Evolutionary conservation across 2,113 vertebrate species (phyloP).

Genomic region (Plecturocebus donacophilus): DNA sequence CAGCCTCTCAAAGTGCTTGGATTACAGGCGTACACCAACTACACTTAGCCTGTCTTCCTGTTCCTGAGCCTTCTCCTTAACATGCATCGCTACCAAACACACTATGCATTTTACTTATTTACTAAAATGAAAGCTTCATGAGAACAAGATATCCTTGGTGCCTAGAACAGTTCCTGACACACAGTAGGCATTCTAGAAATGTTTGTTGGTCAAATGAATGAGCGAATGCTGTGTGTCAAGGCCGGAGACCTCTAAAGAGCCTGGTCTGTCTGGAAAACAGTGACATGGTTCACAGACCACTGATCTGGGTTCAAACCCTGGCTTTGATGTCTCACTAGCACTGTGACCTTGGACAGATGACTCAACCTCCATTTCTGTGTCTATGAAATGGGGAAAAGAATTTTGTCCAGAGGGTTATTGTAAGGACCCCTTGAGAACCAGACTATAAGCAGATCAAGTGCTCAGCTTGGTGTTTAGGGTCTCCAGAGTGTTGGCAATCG

Average conservation of each 20-base stretch:
- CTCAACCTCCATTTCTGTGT: background rate
- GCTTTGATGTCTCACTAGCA: background rate
- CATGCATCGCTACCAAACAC: background rate
- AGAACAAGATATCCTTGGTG: background rate
- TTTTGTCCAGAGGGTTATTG: background rate
- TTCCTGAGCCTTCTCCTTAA: background rate
- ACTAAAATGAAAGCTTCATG: background rate
- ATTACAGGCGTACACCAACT: too few species aligned
- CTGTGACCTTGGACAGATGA: background rate
- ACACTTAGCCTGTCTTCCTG: background rate
- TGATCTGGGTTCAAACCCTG: background rate
- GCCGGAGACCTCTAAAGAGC: background rate
- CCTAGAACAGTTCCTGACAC: background rate
- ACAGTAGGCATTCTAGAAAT: background rate
- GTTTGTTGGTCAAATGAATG: background rate
- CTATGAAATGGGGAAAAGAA: background rate
- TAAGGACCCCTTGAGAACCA: background rate
- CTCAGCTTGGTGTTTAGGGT: background rate
- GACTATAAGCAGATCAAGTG: background rate
- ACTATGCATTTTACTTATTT: background rate
- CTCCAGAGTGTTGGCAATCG: background rate
- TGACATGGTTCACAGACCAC: background rate
- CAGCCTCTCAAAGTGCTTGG: too few species aligned
- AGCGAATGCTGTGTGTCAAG: background rate
- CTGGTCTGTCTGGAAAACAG: background rate